A percentile compares a stretch with the other conserved stretches of the same genome.
Conservation (phyloP, 1,140 invertebrate genomes). For the Microplitis mediator region DNA sequence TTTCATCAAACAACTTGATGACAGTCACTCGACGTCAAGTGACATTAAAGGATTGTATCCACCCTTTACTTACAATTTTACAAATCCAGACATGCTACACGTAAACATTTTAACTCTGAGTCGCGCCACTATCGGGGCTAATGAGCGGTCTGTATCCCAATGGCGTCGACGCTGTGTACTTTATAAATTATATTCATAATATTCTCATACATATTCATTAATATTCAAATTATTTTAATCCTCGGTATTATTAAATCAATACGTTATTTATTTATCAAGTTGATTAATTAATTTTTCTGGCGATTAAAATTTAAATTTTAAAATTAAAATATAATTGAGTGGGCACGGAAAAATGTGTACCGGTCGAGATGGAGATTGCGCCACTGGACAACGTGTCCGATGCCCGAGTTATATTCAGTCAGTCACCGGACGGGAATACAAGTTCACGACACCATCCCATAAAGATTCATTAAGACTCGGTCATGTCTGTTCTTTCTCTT, state of each 20-base stretch:
- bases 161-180: constrained; percentile 39
- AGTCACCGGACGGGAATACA: constrained; percentile 60
- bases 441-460: constrained; percentile 63
- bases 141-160: constrained; percentile 48
- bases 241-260: too few relatives aligned
- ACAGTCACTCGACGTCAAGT: constrained; percentile 48
- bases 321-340: not conserved
- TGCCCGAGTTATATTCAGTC: constrained; percentile 49
- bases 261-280: too few relatives aligned
- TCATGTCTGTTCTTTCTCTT: constrained; percentile 49
- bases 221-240: too few relatives aligned
- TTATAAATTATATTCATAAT: not conserved
- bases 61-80: constrained; percentile 47
- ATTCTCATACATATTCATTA: constrained; percentile 5
- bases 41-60: constrained; percentile 43
- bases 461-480: constrained; percentile 62
- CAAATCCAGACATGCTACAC: constrained; percentile 35
- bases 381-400: constrained; percentile 50
- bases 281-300: too few relatives aligned
- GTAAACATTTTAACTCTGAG: constrained; percentile 41
- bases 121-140: constrained; percentile 45
- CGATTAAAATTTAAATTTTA: too few relatives aligned
- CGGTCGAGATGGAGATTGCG: constrained; percentile 38
- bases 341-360: not conserved
- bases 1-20: constrained; percentile 50